Percentiles rank a stretch among this genome's conserved stretches.
Conservation (phyloP, 2,797 vertebrate species). For the Sylvilagus floridanus region DNA sequence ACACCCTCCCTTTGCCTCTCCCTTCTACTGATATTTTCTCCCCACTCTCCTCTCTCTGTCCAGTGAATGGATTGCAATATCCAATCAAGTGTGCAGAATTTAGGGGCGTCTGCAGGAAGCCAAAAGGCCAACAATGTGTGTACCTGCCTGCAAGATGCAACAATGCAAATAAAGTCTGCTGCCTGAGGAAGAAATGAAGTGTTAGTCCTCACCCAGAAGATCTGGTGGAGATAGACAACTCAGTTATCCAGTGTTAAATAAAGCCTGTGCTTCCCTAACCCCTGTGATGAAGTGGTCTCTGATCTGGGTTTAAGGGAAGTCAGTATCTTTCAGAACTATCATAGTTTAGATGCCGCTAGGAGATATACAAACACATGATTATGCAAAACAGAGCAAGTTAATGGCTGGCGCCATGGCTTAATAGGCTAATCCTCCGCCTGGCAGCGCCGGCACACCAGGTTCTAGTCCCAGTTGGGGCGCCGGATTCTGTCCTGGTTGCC, state of each 20-base stretch:
- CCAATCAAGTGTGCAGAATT: background rate
- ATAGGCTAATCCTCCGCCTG: too few species aligned
- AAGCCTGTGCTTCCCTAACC: background rate
- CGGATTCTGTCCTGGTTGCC: too few species aligned
- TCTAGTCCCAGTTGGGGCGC: too few species aligned
- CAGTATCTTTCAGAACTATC: background rate
- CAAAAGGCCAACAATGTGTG: background rate
- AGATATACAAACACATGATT: accelerated
- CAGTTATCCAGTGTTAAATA: background rate
- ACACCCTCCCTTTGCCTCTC: background rate
- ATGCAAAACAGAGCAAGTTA: background rate
- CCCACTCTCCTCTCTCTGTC: background rate
- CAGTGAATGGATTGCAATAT: background rate
- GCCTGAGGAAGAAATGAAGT: background rate
- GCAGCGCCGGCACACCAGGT: too few species aligned
- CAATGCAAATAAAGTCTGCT: background rate
- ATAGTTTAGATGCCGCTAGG: background rate
- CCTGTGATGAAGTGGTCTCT: background rate
- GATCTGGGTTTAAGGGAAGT: background rate
- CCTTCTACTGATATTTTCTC: background rate
- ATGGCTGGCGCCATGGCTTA: too few species aligned
- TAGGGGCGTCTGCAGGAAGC: background rate
- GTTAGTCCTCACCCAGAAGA: background rate
- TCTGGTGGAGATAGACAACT: background rate
- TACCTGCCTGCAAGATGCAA: background rate